Evolutionary conservation across 2,797 vertebrate species (phyloP).

Genomic region (Pipistrellus kuhlii): DNA sequence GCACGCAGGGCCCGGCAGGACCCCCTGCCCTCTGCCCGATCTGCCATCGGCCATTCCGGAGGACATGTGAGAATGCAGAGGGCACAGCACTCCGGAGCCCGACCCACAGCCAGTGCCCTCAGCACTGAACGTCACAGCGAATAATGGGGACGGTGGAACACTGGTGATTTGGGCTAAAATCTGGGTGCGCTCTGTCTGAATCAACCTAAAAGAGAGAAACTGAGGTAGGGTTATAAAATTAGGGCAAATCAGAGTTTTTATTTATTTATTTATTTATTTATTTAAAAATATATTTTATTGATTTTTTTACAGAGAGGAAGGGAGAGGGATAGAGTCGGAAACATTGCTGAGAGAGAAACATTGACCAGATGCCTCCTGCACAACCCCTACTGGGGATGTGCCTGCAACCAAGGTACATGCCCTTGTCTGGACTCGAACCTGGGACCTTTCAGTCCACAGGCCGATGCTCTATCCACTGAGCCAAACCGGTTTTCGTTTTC

Average conservation of each 20-base stretch:
- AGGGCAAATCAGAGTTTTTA: neutral
- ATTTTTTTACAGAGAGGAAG: too few relatives aligned
- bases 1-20: fast-evolving
- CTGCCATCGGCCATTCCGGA: neutral
- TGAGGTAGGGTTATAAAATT: neutral
- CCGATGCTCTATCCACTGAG: too few relatives aligned
- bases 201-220: neutral
- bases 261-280: too few relatives aligned
- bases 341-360: too few relatives aligned
- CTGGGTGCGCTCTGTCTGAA: neutral
- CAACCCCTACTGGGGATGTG: too few relatives aligned
- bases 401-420: too few relatives aligned
- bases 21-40: too few relatives aligned
- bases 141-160: neutral
- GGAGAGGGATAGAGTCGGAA: too few relatives aligned
- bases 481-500: too few relatives aligned
- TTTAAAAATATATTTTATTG: neutral
- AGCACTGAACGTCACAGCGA: fast-evolving
- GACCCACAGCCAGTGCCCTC: fast-evolving
- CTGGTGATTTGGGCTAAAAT: neutral
- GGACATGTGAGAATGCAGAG: fast-evolving
- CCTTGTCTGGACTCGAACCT: too few relatives aligned
- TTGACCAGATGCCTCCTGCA: too few relatives aligned
- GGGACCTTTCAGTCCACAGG: too few relatives aligned
- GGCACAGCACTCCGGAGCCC: neutral